Base-by-base conservation (phyloP, 1,140 invertebrate genomes). In the Drosophila quadrilineata region DNA sequence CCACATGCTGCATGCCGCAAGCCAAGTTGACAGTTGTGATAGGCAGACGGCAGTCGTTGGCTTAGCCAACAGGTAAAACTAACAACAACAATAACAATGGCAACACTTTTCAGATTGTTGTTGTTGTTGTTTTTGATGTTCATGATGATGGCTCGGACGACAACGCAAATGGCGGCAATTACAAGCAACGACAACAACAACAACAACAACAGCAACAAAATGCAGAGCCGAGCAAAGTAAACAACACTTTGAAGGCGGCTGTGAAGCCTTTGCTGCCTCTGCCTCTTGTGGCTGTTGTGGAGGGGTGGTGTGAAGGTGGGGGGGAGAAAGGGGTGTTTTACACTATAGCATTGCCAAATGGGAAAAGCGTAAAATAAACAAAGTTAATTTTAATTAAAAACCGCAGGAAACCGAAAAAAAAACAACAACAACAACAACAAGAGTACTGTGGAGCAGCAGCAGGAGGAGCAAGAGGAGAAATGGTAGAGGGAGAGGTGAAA, bases 341-440 rank as follows among this genome's bases (percentile, higher is more conserved):
- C n/a, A n/a, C n/a, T n/a, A 26, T 28, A 12, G 46, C 52, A 33
- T 33, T 45, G 69, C 45, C 63, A 60, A 60, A 60, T 69, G 74
- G 69, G 64, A 70, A 71, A 72, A 82, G 77, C 77, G 64, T 62
- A 85, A 84, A 84, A 84, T 85, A 77, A 84, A 84, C 77, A 84
- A 84, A 85, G 77, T 84, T 84, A 84, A 84, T 84, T 84, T 84
- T 84, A 84, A 84, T 84, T 84, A 84, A 84, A 84, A 84, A 84
- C 77, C 74, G 77, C 77, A 79, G 79, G 74, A 82, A 84, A 77
- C 59, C 64, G 60, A 76, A 70, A 73, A 68, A 46, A 40, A 41
- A 31, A 56, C 19, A 43, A 45, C 16, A 31, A 41, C 43, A 31
- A 38, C 14, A 40, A 21, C 41, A 45, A 16, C 22, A 45, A 28